These are phyloP conservation scores for Leucophora obtusa DNA, from an alignment of 2,888 invertebrate species.

Conservation along the genomic window DNA sequence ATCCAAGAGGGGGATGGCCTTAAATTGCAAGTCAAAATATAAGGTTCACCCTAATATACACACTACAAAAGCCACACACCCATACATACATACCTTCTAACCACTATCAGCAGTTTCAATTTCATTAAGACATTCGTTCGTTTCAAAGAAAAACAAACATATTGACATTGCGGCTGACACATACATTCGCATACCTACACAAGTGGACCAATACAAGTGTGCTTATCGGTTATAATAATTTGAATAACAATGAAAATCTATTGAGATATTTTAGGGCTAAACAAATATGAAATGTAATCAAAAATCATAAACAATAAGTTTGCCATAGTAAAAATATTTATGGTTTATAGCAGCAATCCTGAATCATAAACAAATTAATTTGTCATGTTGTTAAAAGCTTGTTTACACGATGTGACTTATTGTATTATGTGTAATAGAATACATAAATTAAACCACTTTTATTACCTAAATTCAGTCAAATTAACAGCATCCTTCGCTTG, in stretches of 20 bases:
- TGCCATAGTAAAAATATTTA: not conserved
- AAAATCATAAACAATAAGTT: not conserved
- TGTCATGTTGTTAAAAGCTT: not conserved
- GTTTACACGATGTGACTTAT: not conserved
- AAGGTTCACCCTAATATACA: too few species aligned
- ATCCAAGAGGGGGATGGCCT: too few species aligned
- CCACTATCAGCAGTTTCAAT: slow-evolving; percentile 5
- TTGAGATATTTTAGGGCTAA: slow-evolving; percentile 7
- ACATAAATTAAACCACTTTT: too few species aligned
- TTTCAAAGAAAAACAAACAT: slow-evolving; percentile 7
- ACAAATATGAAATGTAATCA: not conserved
- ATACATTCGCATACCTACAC: not conserved
- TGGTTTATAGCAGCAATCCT: not conserved
- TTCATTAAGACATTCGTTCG: slow-evolving; percentile 8
- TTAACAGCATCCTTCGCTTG: too few species aligned
- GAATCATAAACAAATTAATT: slow-evolving; percentile 8
- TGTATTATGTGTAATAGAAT: not conserved
- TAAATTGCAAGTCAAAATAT: too few species aligned
- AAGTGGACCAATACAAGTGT: not conserved
- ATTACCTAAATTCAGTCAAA: too few species aligned
- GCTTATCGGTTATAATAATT: slow-evolving; percentile 4
- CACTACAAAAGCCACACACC: not conserved
- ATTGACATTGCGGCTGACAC: slow-evolving; percentile 15
- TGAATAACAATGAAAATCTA: slow-evolving; percentile 6
- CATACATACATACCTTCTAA: not conserved